Evolutionary conservation across 2,797 vertebrate genomes (phyloP), one percentile per base, ranked within the genome.

Genomic region (Alauda arvensis): DNA sequence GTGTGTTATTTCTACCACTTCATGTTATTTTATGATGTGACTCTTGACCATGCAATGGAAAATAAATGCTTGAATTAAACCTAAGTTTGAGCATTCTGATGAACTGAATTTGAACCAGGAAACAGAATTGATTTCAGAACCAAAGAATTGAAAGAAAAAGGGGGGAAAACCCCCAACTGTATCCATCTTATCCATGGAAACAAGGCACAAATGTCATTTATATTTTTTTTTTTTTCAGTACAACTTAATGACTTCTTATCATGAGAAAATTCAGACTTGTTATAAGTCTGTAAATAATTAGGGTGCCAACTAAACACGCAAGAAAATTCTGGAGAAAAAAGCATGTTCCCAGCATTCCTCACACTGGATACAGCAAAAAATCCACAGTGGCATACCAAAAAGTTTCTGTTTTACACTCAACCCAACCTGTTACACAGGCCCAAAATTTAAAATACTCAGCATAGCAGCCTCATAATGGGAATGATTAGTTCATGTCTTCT

Each of bases 151-250:
- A 55, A 77, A 74, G 11, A 40, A 66, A 77, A 51, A 67, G 4
- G 3, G 1, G 1, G 6, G 40, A 48, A 63, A 18, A 0, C 0
- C 1, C 33, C 9, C n/a, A 12, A 23, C 9, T 31, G 37, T 43
- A 70, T 17, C 15, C 6, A 57, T 28, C 37, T 42, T 33, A 53
- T 8, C 23, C 18, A 45, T 0, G 24, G 12, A 62, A 87, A 65
- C 4, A 56, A 60, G 15, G 19, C 33, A 69, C 6, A 67, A 76
- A 53, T 12, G 1, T 26, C 31, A 11, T 37, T 37, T 37, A 37
- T 37, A 37, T 37, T 37, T 37, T 37, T 4, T 37, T 10, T 37
- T 37, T 37, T 81, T 81, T 83, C 70, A 61, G 37, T 45, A 70
- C 13, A 67, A 40, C 13, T 74, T 53, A 57, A 34, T 52, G 31